Evolutionary conservation across 2,797 vertebrate genomes (phyloP), one percentile per base, ranked within the genome.

Genomic region (Nothura maculosa): DNA sequence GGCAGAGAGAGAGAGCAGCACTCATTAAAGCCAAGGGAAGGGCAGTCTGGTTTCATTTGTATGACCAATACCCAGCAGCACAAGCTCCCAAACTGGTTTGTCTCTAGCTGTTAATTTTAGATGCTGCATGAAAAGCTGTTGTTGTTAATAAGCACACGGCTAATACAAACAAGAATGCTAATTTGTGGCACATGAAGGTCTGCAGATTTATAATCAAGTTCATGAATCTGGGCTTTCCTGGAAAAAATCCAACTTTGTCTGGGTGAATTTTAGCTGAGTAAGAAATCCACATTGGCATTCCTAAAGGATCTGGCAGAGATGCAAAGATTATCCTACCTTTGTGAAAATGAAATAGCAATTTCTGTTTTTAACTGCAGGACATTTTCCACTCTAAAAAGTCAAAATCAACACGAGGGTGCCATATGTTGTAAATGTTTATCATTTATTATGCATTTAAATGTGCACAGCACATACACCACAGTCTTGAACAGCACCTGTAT

Each of bases 391-490:
- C 55, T 28, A 63, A 38, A 73, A 58, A 63, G 85, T 34, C 62
- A 69, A 76, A 96, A 86, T 52, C 88, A 68, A n/a, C 11, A 22
- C 38, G 67, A 70, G 52, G 5, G 47, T 45, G 57, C 67, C 63
- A 18, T 40, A 67, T 21, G 1, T 34, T 85, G 84, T 85, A 94
- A 97, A 96, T 12, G 6, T 92, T 94, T 75, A 96, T 96, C 90
- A 40, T 97, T 97, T 97, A 98, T 97, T 97, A 88, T 81, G 94
- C 96, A 93, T 97, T 96, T 97, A 92, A 93, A 96, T 99, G 99
- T 99, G 99, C 99, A 98, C 97, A 98, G 99, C 99, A 99, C 99
- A 99, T 98, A 99, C 98, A 97, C 93, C 90, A 96, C 95, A 97
- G 94, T 95, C 96, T 97, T 96, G 94, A 98, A 97, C 85, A 96